Percentiles rank a stretch among this genome's conserved stretches.
phyloP scores from a whole-genome alignment of 2,888 invertebrate species.

The Ormyrus nitidulus region DNA sequence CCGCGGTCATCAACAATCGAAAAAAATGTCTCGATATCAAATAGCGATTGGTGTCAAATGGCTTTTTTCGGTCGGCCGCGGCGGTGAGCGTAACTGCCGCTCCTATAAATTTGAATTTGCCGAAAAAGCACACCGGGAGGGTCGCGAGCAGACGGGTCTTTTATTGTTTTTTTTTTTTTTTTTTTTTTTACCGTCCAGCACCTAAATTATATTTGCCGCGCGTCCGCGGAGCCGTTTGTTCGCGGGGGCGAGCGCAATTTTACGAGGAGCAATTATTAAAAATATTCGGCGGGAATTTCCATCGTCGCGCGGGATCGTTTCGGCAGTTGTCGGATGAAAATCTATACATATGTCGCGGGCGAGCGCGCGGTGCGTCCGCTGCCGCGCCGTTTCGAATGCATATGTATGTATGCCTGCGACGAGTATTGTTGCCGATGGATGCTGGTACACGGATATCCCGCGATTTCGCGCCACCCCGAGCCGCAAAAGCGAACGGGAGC shows the following conservation, averaged over 20 bases:
- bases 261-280: constrained; percentile 53
- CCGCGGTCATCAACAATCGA: constrained; percentile 40
- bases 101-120: constrained; percentile 54
- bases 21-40: constrained; percentile 52
- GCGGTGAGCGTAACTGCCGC: constrained; percentile 42
- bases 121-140: constrained; percentile 36
- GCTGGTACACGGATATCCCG: neutral
- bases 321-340: constrained; percentile 48
- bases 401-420: too few species aligned
- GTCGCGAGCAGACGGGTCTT: constrained; percentile 20
- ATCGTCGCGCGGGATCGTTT: constrained; percentile 32
- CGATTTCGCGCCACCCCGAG: constrained; percentile 2
- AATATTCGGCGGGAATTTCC: constrained; percentile 48
- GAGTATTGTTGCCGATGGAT: too few species aligned
- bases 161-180: constrained; percentile 34
- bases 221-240: constrained; percentile 20
- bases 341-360: constrained; percentile 44
- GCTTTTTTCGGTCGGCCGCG: constrained; percentile 45
- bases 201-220: constrained; percentile 52
- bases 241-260: constrained; percentile 30
- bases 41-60: constrained; percentile 52
- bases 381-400: neutral
- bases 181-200: neutral
- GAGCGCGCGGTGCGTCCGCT: neutral
- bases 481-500: neutral